These are phyloP conservation scores for Hapalemur alaotrensis DNA, from an alignment of 2,797 vertebrate genomes.

Conservation along the genomic window DNA sequence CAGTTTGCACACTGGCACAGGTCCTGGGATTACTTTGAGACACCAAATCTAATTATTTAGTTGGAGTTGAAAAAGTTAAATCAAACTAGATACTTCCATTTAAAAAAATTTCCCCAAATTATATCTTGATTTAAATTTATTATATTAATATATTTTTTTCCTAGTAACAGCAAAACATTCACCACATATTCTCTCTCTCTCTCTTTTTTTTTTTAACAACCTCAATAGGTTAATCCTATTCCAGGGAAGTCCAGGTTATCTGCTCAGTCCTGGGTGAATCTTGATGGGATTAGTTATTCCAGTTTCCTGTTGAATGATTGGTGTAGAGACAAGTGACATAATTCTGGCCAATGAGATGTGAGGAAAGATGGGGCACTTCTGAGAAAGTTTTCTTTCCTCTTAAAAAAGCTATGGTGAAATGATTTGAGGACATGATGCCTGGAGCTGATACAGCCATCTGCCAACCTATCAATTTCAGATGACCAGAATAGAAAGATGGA, in stretches of 20 bases:
- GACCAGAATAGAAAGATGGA: not conserved
- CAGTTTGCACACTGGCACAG: not conserved
- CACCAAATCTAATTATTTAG: not conserved
- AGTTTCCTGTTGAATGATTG: not conserved
- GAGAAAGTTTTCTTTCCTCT: not conserved
- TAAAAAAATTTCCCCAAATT: not conserved
- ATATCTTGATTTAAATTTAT: not conserved
- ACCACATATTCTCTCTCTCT: not conserved
- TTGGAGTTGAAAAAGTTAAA: slow-evolving; percentile 1
- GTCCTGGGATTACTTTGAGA: not conserved
- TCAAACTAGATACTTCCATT: not conserved
- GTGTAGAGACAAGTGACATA: not conserved
- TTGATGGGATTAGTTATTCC: not conserved
- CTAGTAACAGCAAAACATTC: not conserved
- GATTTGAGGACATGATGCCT: not conserved
- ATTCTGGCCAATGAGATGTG: not conserved
- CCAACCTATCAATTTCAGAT: not conserved
- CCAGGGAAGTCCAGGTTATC: not conserved
- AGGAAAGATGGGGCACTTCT: not conserved
- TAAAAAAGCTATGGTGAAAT: not conserved
- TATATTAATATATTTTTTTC: not conserved
- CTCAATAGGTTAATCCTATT: not conserved
- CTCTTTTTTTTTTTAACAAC: not conserved
- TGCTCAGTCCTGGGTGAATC: not conserved
- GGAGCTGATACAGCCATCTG: not conserved